Evolutionary conservation across 2,113 vertebrate genomes (phyloP).

Genomic region (Hyla sarda): DNA sequence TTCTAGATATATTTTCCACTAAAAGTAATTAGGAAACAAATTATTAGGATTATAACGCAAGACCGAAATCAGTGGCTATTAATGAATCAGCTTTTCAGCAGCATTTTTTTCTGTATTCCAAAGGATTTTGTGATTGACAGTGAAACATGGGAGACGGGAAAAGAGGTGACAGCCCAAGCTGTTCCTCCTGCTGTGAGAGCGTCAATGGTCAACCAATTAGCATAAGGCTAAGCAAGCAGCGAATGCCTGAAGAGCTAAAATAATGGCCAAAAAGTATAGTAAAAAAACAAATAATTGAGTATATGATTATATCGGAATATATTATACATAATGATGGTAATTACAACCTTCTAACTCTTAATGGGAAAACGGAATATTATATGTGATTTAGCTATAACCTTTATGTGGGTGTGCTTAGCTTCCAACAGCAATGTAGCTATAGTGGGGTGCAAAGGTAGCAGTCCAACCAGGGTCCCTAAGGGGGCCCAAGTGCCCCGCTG

Average conservation of each 20-base stretch:
- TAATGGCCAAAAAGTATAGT: neutral
- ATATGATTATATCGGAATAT: neutral
- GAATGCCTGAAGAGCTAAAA: neutral
- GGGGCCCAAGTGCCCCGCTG: no score
- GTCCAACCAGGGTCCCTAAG: neutral
- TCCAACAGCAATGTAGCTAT: neutral
- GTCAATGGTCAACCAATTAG: neutral
- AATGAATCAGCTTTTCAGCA: neutral
- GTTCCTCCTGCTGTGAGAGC: neutral
- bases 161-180: neutral
- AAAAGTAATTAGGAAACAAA: neutral
- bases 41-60: neutral
- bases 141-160: neutral
- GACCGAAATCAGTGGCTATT: neutral
- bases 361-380: neutral
- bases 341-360: neutral
- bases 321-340: neutral
- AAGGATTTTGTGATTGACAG: neutral
- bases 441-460: neutral
- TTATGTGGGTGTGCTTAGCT: neutral
- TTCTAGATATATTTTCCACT: neutral
- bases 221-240: neutral
- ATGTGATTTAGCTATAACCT: neutral
- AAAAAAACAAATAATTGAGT: conserved; percentile 1
- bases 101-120: neutral